Evolutionary conservation across 2,888 invertebrate genomes (phyloP).

Genomic region (Labia minor): DNA sequence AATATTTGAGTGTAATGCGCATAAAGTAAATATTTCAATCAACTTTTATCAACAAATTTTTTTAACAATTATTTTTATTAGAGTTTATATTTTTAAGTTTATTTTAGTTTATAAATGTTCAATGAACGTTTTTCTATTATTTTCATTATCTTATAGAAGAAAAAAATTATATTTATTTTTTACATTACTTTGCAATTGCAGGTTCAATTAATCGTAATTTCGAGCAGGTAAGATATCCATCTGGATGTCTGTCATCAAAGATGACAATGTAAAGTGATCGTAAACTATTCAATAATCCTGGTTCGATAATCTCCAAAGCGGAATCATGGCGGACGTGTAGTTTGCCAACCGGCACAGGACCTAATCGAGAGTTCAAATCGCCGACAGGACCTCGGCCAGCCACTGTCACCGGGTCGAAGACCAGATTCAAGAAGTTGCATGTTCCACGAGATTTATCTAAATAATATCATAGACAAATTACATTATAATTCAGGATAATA

Average conservation of each 20-base stretch:
- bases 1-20: no score
- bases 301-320: slow-evolving; percentile 56
- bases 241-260: slow-evolving; percentile 62
- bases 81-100: no score
- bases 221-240: slow-evolving; percentile 72
- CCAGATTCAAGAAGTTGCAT: slow-evolving; percentile 72
- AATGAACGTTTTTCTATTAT: no score
- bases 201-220: slow-evolving; percentile 59
- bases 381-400: slow-evolving; percentile 53
- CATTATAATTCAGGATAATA: neutral
- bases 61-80: no score
- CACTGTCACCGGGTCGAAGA: slow-evolving; percentile 70
- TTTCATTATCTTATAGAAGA: no score
- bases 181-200: slow-evolving; percentile 56
- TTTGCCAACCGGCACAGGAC: slow-evolving; percentile 42
- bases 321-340: slow-evolving; percentile 55
- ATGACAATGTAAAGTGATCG: slow-evolving; percentile 70
- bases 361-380: slow-evolving; percentile 65
- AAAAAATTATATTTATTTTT: neutral
- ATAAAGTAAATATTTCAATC: no score
- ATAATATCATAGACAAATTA: slow-evolving; percentile 20
- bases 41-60: no score
- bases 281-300: slow-evolving; percentile 62
- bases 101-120: no score
- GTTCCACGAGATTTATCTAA: slow-evolving; percentile 57